Evolutionary conservation across 2,797 vertebrate genomes (phyloP).

Genomic region (Aythya fuligula): DNA sequence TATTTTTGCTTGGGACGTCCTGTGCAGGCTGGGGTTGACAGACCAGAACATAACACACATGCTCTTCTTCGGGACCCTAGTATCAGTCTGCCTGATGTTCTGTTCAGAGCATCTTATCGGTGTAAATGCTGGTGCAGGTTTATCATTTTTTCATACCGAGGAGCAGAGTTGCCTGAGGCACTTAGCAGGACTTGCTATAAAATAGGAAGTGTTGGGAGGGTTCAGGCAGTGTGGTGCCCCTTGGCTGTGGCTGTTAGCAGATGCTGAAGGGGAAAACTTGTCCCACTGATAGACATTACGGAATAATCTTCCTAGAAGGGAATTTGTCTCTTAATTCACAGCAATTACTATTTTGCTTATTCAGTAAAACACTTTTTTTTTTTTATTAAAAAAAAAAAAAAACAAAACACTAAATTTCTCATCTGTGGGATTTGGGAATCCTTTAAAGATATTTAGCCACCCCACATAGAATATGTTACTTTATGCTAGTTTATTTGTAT

Average conservation of each 20-base stretch:
- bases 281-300: not conserved
- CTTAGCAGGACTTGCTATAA: not conserved
- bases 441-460: not conserved
- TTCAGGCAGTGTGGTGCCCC: not conserved
- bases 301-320: not conserved
- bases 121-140: not conserved
- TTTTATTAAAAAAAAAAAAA: no score
- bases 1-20: accelerated
- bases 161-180: not conserved
- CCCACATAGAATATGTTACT: not conserved
- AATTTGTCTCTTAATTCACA: not conserved
- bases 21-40: accelerated
- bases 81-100: not conserved
- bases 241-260: not conserved
- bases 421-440: not conserved
- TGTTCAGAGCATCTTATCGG: not conserved
- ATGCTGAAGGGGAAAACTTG: not conserved
- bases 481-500: not conserved
- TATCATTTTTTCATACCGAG: not conserved
- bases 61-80: not conserved
- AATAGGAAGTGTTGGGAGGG: not conserved
- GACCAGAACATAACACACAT: accelerated
- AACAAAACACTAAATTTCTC: not conserved
- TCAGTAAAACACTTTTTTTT: not conserved
- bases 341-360: not conserved